Conservation (phyloP, 2,113 vertebrate species). For the Ceratotherium simum region DNA sequence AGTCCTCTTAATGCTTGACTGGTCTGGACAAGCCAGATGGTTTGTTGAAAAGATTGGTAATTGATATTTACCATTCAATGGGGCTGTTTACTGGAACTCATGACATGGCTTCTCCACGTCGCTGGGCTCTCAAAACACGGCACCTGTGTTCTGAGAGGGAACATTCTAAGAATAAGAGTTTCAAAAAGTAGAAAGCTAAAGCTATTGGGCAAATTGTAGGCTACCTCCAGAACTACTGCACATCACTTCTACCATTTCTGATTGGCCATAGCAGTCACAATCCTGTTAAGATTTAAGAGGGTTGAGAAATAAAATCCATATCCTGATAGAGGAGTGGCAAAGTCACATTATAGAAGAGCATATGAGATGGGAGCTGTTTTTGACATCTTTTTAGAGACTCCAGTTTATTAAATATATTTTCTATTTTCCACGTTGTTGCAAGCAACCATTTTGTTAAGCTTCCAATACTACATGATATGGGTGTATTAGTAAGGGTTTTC, state of each 20-base stretch:
- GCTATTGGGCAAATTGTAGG: not conserved
- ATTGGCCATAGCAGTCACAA: not conserved
- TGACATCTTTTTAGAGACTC: not conserved
- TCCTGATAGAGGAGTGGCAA: not conserved
- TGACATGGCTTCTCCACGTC: not conserved
- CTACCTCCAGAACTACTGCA: not conserved
- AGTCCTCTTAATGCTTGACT: not conserved
- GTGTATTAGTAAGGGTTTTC: not conserved
- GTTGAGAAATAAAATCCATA: not conserved
- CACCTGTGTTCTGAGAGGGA: not conserved
- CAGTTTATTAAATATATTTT: not conserved
- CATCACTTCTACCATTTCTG: not conserved
- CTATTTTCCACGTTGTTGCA: not conserved
- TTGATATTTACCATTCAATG: not conserved
- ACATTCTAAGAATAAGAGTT: not conserved
- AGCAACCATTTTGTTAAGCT: not conserved
- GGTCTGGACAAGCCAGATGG: not conserved
- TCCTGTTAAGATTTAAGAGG: not conserved
- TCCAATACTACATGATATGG: not conserved
- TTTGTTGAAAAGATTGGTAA: not conserved
- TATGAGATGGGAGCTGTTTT: not conserved
- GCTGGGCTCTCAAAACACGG: not conserved
- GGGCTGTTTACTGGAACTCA: not conserved
- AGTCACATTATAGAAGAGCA: not conserved
- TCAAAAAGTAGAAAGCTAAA: not conserved